Evolutionary conservation across 92 coral and sea anemone genomes (phyloP).

Genomic region (Montipora capitata): DNA sequence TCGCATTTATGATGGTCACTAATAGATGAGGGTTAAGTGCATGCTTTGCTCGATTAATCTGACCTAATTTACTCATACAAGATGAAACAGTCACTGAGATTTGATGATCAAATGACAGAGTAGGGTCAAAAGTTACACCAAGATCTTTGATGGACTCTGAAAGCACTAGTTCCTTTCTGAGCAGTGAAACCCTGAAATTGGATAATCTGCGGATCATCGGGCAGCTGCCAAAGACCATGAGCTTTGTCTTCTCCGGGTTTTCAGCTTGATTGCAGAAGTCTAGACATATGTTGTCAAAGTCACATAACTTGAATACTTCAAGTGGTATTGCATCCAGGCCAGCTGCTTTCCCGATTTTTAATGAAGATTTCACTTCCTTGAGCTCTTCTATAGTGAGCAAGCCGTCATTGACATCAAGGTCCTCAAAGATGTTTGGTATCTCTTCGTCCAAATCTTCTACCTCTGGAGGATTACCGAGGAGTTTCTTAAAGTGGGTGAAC

Average conservation of each 20-base stretch:
- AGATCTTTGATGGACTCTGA: conserved; percentile 2
- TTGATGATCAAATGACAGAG: background rate
- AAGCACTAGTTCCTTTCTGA: background rate
- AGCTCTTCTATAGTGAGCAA: conserved; percentile 39
- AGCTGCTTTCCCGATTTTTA: conserved; percentile 32
- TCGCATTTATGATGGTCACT: background rate
- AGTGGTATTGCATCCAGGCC: conserved; percentile 50
- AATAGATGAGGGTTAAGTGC: background rate
- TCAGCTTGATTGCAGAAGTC: conserved; percentile 41
- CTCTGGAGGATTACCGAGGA: conserved; percentile 58
- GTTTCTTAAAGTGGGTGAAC: conserved; percentile 66
- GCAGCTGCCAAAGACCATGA: background rate
- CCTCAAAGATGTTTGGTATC: conserved; percentile 32
- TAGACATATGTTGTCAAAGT: conserved; percentile 30
- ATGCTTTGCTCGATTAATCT: conserved; percentile 6
- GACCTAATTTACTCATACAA: background rate
- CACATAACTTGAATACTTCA: conserved; percentile 46
- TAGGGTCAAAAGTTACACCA: conserved; percentile 2
- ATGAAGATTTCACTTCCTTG: conserved; percentile 1
- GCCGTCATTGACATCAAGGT: conserved; percentile 37
- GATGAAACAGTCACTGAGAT: background rate
- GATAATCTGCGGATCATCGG: background rate
- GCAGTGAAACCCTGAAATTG: background rate
- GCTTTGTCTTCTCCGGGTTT: background rate
- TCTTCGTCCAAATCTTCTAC: conserved; percentile 14